A percentile compares a stretch with the other conserved stretches of the same genome.
Evolutionary conservation across 1,140 invertebrate species (phyloP).

Genomic region (Papilio polytes): DNA sequence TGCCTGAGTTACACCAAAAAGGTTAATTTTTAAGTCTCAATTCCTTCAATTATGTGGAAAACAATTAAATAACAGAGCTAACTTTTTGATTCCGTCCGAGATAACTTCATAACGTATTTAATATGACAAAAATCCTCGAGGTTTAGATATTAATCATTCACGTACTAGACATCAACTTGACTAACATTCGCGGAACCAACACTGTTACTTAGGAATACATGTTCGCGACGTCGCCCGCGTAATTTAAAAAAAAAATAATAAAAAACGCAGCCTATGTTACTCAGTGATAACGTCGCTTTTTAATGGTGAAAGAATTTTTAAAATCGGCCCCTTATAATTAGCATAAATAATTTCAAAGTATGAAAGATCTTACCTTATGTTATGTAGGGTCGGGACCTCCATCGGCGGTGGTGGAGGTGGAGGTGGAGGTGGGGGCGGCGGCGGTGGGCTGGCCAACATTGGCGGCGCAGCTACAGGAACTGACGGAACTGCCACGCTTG

Average conservation of each 20-base stretch:
- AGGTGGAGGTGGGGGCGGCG: conserved; percentile 55
- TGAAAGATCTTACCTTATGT: conserved; percentile 54
- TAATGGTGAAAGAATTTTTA: no score
- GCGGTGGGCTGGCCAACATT: conserved; percentile 46
- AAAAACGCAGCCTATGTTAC: no score
- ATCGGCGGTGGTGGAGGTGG: conserved; percentile 59
- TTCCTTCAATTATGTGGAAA: not conserved
- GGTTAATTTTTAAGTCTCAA: not conserved
- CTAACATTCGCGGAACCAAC: not conserved
- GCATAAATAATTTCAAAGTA: not conserved
- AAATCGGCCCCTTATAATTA: not conserved
- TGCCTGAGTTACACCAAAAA: no score
- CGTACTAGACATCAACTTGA: not conserved
- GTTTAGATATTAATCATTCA: conserved; percentile 5
- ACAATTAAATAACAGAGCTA: not conserved
- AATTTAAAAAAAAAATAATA: no score
- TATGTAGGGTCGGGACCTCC: conserved; percentile 49
- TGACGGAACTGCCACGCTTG: conserved; percentile 43
- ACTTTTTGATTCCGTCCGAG: not conserved
- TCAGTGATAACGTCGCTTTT: no score
- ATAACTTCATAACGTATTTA: not conserved
- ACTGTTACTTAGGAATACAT: not conserved
- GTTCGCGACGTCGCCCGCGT: no score
- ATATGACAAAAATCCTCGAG: not conserved
- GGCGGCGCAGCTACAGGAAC: conserved; percentile 50